phyloP scores from a whole-genome alignment of 2,797 vertebrate genomes.

The Dallia pectoralis region DNA sequence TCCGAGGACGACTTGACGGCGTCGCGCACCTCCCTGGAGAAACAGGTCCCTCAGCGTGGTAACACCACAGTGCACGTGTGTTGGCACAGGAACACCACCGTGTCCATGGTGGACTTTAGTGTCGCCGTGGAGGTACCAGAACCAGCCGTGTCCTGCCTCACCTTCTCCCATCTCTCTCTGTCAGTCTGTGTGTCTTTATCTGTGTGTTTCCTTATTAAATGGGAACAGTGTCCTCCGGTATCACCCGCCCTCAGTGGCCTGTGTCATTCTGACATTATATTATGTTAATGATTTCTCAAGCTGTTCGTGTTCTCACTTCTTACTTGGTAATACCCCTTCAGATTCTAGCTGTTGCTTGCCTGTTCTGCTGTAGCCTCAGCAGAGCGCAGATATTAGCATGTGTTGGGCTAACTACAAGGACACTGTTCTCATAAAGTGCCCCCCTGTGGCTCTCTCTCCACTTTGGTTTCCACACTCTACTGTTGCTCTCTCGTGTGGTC shows the following conservation, averaged over 20 bases:
- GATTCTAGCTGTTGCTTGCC: background rate
- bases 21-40: constrained; percentile 84
- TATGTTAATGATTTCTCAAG: background rate
- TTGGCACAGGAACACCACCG: constrained; percentile 98
- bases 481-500: constrained; percentile 55
- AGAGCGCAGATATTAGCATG: background rate
- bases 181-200: constrained; percentile 11
- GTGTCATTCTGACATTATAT: background rate
- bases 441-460: constrained; percentile 39
- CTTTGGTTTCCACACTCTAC: constrained; percentile 33
- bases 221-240: constrained; percentile 57
- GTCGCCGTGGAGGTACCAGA: constrained; percentile 92
- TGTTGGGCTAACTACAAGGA: constrained; percentile 26
- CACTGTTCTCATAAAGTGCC: constrained; percentile 45
- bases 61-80: constrained; percentile 99
- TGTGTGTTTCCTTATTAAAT: constrained; percentile 54
- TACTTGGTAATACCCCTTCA: background rate
- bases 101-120: constrained; percentile 99
- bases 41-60: constrained; percentile 89
- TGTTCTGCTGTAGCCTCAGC: background rate
- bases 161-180: constrained; percentile 51
- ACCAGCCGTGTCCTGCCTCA: constrained; percentile 59
- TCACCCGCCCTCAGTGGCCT: constrained; percentile 4
- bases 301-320: background rate
- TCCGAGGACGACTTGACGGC: constrained; percentile 91